A percentile compares a stretch with the other conserved stretches of the same genome.
phyloP scores from a whole-genome alignment of 1,140 invertebrate species.

The Liolophura sinensis region DNA sequence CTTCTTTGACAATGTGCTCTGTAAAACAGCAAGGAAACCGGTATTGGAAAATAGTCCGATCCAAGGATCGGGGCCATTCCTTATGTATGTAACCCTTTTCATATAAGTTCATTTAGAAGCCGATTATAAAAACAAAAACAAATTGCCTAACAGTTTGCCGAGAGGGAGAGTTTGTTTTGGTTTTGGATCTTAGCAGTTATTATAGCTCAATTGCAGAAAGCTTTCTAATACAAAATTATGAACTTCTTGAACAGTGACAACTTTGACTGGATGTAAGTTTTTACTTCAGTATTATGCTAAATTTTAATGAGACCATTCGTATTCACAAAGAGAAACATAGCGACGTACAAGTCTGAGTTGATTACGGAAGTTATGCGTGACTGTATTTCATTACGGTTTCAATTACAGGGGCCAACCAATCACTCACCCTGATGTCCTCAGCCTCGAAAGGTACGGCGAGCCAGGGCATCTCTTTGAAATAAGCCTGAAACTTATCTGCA shows the following conservation, averaged over 20 bases:
- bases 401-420: not conserved
- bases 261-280: too few species aligned
- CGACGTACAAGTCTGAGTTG: too few species aligned
- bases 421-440: conserved; percentile 26
- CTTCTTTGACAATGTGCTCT: conserved; percentile 17
- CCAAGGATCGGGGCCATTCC: too few species aligned
- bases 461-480: conserved; percentile 73
- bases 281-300: too few species aligned
- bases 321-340: too few species aligned
- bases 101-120: conserved; percentile 72
- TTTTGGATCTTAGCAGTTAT: too few species aligned
- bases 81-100: conserved; percentile 71
- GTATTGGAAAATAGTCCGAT: too few species aligned
- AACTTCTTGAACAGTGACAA: too few species aligned
- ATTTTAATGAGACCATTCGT: too few species aligned
- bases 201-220: too few species aligned
- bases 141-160: not conserved
- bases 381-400: not conserved
- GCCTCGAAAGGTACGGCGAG: conserved; percentile 68
- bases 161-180: conserved; percentile 13
- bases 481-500: conserved; percentile 67
- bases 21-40: conserved; percentile 3
- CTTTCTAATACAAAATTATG: too few species aligned
- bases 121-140: conserved; percentile 62
- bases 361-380: too few species aligned